phyloP scores from a whole-genome alignment of 2,797 vertebrate species.

The Melanotaenia trifasciata region DNA sequence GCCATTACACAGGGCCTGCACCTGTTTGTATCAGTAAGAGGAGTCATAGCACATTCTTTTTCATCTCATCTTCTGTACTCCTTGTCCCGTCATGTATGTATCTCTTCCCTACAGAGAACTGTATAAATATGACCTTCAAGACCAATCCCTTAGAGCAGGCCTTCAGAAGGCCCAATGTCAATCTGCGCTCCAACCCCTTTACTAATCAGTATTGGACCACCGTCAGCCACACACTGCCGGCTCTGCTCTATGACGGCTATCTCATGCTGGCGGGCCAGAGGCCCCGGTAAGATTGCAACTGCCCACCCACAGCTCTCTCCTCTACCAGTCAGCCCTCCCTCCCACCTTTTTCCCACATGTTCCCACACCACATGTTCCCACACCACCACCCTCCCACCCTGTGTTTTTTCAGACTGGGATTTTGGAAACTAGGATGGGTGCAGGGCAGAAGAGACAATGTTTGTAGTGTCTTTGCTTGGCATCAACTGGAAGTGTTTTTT shows the following conservation, averaged over 20 bases:
- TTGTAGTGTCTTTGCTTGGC: conserved; percentile 59
- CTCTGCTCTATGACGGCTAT: conserved; percentile 88
- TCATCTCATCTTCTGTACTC: conserved; percentile 62
- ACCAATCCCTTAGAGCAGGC: conserved; percentile 91
- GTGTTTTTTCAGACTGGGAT: conserved; percentile 54
- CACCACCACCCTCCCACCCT: conserved; percentile 27
- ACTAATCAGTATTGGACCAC: conserved; percentile 87
- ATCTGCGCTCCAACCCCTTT: conserved; percentile 86
- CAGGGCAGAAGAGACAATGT: conserved; percentile 52
- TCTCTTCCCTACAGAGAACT: conserved; percentile 88
- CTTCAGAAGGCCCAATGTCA: conserved; percentile 88
- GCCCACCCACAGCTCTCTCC: conserved; percentile 40
- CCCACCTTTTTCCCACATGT: conserved; percentile 32
- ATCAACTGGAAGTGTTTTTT: conserved; percentile 44
- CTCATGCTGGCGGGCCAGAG: conserved; percentile 91
- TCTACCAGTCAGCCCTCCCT: conserved; percentile 23
- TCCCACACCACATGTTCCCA: conserved; percentile 15
- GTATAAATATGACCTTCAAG: conserved; percentile 88
- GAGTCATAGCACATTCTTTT: conserved; percentile 29
- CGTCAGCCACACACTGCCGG: conserved; percentile 86
- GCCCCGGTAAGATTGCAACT: conserved; percentile 91
- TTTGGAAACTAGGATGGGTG: conserved; percentile 39
- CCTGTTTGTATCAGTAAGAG: conserved; percentile 1
- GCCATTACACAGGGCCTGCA: conserved; percentile 1
- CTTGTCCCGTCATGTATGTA: conserved; percentile 67